These are phyloP conservation scores for Phrynocephalus guinanensis DNA, from an alignment of 2,797 vertebrate species.

Conservation along the genomic window DNA sequence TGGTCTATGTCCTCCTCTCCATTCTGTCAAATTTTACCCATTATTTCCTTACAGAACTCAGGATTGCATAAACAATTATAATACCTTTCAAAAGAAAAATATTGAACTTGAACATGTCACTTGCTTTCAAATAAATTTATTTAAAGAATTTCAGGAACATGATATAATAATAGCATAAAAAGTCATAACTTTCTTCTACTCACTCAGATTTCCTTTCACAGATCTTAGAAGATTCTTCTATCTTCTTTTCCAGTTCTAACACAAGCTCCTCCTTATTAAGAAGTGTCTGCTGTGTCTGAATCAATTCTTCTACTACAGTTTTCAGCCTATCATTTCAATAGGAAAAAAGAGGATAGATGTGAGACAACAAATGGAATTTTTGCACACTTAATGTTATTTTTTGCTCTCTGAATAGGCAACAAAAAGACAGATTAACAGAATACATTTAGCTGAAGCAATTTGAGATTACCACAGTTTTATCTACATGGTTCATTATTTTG, in stretches of 20 bases:
- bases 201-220: conserved; percentile 93
- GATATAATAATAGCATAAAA: background rate
- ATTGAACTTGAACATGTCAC: background rate
- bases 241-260: conserved; percentile 87
- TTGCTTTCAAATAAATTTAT: background rate
- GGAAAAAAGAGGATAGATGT: background rate
- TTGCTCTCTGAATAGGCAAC: background rate
- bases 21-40: background rate
- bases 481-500: background rate
- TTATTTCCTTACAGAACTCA: background rate
- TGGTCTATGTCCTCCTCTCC: background rate
- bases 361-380: background rate
- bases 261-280: conserved; percentile 89
- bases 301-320: conserved; percentile 89
- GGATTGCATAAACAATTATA: background rate
- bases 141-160: background rate
- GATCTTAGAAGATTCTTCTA: conserved; percentile 86
- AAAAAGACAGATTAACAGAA: background rate
- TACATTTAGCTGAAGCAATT: background rate
- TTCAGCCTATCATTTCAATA: conserved; percentile 82
- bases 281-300: conserved; percentile 89
- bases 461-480: background rate
- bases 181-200: conserved; percentile 63
- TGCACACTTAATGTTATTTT: fast-evolving
- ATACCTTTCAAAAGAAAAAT: background rate